Evolutionary conservation across 2,888 invertebrate species (phyloP).

Genomic region (Autographa gamma): DNA sequence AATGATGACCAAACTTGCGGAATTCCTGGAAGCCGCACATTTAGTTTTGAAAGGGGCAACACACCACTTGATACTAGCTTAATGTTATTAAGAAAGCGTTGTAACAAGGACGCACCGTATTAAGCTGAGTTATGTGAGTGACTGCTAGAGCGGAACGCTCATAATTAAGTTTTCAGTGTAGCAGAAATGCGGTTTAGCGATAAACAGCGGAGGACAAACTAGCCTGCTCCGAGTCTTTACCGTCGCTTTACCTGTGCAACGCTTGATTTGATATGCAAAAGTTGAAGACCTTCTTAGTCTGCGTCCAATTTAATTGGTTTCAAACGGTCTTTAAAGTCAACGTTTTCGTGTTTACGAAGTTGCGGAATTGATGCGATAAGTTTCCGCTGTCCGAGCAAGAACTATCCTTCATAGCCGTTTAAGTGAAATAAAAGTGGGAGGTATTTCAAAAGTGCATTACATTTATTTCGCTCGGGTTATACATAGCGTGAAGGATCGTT

Average conservation of each 20-base stretch:
- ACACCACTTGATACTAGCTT: constrained; percentile 65
- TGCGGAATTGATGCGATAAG: constrained; percentile 38
- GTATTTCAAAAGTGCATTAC: constrained; percentile 60
- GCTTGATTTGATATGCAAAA: constrained; percentile 71
- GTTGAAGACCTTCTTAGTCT: constrained; percentile 38
- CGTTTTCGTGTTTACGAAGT: constrained; percentile 22
- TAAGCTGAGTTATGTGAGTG: constrained; percentile 58
- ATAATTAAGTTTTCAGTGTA: constrained; percentile 82
- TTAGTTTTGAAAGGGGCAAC: constrained; percentile 58
- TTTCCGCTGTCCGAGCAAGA: constrained; percentile 20
- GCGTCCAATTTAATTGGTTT: constrained; percentile 45
- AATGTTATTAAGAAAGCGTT: constrained; percentile 73
- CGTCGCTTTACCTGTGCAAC: constrained; percentile 56
- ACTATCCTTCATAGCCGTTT: constrained; percentile 37
- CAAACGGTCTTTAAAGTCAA: constrained; percentile 32
- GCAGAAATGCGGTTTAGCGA: constrained; percentile 77
- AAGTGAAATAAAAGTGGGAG: constrained; percentile 59
- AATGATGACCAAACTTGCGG: constrained; percentile 57
- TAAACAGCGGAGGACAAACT: constrained; percentile 65
- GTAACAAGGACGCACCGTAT: constrained; percentile 59
- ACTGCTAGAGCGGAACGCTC: constrained; percentile 57
- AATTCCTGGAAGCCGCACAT: constrained; percentile 58
- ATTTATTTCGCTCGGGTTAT: constrained; percentile 62
- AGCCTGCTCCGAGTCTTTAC: constrained; percentile 57
- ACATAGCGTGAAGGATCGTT: constrained; percentile 68